A percentile compares a stretch with the other conserved stretches of the same genome.
Conservation (phyloP, 2,888 invertebrate species). For the Ectobius pallidus region DNA sequence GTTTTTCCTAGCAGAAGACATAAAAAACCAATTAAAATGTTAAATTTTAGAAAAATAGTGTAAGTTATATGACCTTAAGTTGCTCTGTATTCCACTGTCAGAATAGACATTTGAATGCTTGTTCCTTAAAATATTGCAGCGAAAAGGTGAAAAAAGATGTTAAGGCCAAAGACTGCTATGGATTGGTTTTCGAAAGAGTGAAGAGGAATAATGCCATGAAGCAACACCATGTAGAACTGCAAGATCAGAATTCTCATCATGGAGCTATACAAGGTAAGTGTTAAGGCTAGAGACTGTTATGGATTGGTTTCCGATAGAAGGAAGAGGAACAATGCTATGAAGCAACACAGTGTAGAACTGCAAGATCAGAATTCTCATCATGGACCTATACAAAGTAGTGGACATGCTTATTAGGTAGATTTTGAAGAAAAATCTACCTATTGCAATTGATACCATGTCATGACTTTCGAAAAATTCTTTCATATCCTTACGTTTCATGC, state of each 20-base stretch:
- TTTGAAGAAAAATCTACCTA: too few species aligned
- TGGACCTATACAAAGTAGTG: background rate
- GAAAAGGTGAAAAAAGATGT: slow-evolving; percentile 73
- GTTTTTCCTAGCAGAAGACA: too few species aligned
- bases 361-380: background rate
- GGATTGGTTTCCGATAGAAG: slow-evolving; percentile 82
- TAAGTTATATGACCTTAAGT: too few species aligned
- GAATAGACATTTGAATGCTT: too few species aligned
- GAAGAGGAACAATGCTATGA: slow-evolving; percentile 66
- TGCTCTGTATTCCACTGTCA: too few species aligned
- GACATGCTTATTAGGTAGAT: too few species aligned
- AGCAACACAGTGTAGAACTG: slow-evolving; percentile 57
- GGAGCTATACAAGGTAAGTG: background rate
- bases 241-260: slow-evolving; percentile 1
- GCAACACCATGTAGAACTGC: slow-evolving; percentile 56
- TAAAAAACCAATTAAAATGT: too few species aligned
- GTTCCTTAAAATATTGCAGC: too few species aligned
- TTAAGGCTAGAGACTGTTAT: slow-evolving; percentile 88
- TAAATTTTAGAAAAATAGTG: too few species aligned
- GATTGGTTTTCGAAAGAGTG: slow-evolving; percentile 80
- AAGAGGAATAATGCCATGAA: slow-evolving; percentile 68
- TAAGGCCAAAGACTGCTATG: slow-evolving; percentile 87
- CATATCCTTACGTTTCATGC: too few species aligned
- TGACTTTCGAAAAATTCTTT: too few species aligned
- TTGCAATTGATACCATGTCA: too few species aligned